Evolutionary conservation across 30 jellyfish, hydroid and myxozoan genomes (phyloP).

Genomic region (Aurelia aurita): DNA sequence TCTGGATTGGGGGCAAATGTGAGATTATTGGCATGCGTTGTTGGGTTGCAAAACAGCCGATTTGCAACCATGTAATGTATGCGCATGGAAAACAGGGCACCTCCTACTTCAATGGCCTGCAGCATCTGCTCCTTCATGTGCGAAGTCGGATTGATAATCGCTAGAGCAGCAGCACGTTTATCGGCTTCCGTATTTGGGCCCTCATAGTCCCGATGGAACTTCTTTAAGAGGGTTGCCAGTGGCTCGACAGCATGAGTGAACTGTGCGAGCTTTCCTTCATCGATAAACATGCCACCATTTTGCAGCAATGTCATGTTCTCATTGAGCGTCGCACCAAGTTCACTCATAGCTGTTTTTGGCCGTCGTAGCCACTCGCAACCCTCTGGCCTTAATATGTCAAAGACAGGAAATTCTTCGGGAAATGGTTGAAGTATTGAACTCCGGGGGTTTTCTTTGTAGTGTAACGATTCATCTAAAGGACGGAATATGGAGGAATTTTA

Average conservation of each 20-base stretch:
- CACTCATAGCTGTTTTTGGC: slow-evolving; percentile 28
- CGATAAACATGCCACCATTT: background rate
- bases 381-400: slow-evolving; percentile 4
- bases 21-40: background rate
- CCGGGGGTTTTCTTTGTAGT: background rate
- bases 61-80: slow-evolving; percentile 3
- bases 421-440: slow-evolving; percentile 27
- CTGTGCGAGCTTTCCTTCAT: background rate
- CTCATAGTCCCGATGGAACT: background rate
- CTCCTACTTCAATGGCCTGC: slow-evolving; percentile 4
- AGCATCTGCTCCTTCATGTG: background rate
- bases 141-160: background rate
- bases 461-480: background rate
- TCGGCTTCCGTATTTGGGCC: background rate
- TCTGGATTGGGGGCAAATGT: slow-evolving; percentile 29
- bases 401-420: slow-evolving; percentile 16
- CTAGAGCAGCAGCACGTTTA: background rate
- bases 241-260: background rate
- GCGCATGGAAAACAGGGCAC: slow-evolving; percentile 10
- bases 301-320: slow-evolving; percentile 9
- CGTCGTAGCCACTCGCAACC: slow-evolving; percentile 47
- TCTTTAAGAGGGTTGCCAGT: background rate
- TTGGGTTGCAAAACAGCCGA: slow-evolving; percentile 1
- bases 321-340: background rate
- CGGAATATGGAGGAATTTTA: background rate